Percentiles rank a stretch among this genome's conserved stretches.
Conservation (phyloP, 1,140 invertebrate genomes). For the Tribolium madens region DNA sequence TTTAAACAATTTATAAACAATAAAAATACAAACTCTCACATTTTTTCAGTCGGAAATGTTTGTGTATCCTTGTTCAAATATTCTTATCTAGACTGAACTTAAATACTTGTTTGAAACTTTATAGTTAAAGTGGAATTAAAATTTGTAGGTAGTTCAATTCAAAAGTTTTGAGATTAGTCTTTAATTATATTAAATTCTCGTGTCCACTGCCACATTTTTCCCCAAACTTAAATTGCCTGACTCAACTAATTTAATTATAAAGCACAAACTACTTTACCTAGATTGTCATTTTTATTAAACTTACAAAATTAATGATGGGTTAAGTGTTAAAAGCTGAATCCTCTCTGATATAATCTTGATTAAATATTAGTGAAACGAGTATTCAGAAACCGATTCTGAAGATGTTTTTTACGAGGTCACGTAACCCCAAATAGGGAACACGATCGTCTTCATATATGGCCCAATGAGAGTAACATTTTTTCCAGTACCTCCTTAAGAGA, state of each 20-base stretch:
- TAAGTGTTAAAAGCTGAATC: neutral
- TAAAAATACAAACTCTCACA: neutral
- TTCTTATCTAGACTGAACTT: neutral
- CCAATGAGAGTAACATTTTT: conserved; percentile 12
- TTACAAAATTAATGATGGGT: neutral
- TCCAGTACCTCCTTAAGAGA: neutral
- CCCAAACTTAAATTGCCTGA: conserved; percentile 18
- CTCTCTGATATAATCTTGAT: conserved; percentile 6
- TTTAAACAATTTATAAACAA: too few relatives aligned
- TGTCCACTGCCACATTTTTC: neutral
- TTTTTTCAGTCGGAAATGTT: neutral
- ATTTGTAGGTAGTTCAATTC: neutral
- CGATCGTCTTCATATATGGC: conserved; percentile 15
- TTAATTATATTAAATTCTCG: neutral
- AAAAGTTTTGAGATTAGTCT: neutral
- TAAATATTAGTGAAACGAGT: conserved; percentile 35
- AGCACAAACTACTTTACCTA: neutral
- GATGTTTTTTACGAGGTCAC: conserved; percentile 32
- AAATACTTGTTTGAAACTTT: neutral
- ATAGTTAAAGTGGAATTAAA: neutral
- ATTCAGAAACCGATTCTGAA: conserved; percentile 19
- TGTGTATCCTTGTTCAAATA: neutral
- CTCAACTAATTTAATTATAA: conserved; percentile 7
- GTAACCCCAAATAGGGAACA: conserved; percentile 21
- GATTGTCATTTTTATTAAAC: conserved; percentile 24